These are phyloP conservation scores for Oxyura jamaicensis DNA, from an alignment of 2,113 vertebrate genomes.

Conservation along the genomic window DNA sequence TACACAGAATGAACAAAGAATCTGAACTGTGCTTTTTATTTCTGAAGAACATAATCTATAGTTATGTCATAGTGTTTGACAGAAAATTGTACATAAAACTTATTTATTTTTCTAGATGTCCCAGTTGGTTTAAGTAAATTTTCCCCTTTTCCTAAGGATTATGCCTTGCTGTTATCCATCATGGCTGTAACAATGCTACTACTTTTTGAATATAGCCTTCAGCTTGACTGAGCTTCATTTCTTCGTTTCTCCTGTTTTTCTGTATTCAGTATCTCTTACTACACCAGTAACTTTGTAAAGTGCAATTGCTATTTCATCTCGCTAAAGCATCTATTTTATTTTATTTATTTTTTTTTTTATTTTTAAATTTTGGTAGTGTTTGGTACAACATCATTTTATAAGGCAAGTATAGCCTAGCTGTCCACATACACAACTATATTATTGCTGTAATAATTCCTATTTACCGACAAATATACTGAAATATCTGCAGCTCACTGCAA, in stretches of 20 bases:
- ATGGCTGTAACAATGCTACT: background rate
- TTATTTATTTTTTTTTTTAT: no score
- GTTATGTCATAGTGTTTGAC: background rate
- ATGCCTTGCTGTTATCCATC: background rate
- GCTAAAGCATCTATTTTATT: background rate
- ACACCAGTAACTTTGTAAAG: background rate
- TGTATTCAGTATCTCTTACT: background rate
- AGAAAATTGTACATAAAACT: background rate
- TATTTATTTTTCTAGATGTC: background rate
- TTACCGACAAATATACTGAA: background rate
- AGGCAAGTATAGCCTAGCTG: background rate
- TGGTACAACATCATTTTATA: background rate
- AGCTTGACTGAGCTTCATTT: background rate
- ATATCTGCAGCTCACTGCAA: background rate
- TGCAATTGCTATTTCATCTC: background rate
- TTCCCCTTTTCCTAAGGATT: background rate
- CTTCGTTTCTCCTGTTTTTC: slow-evolving; percentile 3
- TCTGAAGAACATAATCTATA: background rate
- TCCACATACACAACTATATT: background rate
- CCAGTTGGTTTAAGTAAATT: background rate
- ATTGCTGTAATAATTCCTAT: background rate
- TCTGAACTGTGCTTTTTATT: background rate
- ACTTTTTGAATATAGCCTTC: background rate
- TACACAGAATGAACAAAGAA: background rate
- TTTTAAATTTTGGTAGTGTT: background rate